These are phyloP conservation scores for Abrostola triplasia DNA, from an alignment of 2,888 invertebrate species.

Conservation along the genomic window DNA sequence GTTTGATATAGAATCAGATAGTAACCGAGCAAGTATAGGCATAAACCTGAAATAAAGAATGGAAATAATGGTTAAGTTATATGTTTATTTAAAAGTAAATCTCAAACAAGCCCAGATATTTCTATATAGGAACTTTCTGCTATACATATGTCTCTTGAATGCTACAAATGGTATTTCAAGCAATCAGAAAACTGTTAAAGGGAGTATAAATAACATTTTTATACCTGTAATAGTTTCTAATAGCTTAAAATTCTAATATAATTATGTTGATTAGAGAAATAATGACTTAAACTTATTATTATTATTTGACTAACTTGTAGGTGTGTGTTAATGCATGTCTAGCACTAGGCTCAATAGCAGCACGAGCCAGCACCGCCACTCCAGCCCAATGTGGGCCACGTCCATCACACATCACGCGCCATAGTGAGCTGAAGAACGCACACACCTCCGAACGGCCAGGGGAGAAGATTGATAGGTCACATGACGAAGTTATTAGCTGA, in stretches of 20 bases:
- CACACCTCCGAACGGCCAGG: conserved; percentile 90
- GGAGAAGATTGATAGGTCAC: conserved; percentile 90
- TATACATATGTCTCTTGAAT: no score
- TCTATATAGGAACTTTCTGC: no score
- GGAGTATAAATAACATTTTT: no score
- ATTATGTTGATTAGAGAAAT: no score
- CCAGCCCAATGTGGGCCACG: conserved; percentile 90
- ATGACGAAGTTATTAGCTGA: conserved; percentile 90
- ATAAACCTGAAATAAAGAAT: conserved; percentile 85
- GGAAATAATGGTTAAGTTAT: not conserved
- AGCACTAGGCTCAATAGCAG: conserved; percentile 89
- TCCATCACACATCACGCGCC: conserved; percentile 89
- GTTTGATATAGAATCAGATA: conserved; percentile 89
- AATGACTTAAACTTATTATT: no score
- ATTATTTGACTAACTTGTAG: conserved; percentile 87
- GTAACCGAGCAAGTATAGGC: conserved; percentile 89
- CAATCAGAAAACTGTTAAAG: no score
- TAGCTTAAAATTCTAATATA: no score
- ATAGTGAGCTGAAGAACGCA: conserved; percentile 91
- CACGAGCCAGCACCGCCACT: conserved; percentile 90
- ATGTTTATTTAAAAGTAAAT: no score
- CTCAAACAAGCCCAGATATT: not conserved
- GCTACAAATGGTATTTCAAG: no score
- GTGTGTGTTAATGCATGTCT: conserved; percentile 90
- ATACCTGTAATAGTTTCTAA: no score